These are phyloP conservation scores for Cuculus canorus DNA, from an alignment of 2,797 vertebrate genomes.

Conservation along the genomic window DNA sequence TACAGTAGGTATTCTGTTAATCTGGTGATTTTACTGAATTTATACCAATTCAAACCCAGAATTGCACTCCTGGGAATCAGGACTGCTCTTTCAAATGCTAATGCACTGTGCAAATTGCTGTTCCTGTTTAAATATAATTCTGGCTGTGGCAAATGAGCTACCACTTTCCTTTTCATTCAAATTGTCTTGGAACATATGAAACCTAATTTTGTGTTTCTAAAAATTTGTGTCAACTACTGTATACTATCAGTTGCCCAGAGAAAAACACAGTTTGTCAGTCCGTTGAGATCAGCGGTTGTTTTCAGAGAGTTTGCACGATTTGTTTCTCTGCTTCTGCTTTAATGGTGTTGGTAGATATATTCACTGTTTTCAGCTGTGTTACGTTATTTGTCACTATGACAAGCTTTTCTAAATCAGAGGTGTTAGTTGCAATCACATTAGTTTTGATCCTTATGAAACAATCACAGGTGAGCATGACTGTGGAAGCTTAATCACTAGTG, in stretches of 20 bases:
- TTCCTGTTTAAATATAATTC: constrained; percentile 64
- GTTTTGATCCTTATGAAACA: constrained; percentile 29
- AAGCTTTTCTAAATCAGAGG: constrained; percentile 2
- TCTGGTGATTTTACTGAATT: constrained; percentile 49
- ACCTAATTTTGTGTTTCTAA: constrained; percentile 16
- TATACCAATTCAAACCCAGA: constrained; percentile 4
- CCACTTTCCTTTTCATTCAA: constrained; percentile 57
- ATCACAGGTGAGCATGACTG: constrained; percentile 1
- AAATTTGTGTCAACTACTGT: constrained; percentile 28
- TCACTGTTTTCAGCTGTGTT: background rate
- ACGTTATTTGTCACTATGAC: constrained; percentile 1
- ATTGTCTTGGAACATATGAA: constrained; percentile 35
- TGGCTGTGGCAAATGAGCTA: constrained; percentile 54
- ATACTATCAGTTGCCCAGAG: constrained; percentile 6
- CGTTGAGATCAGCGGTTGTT: constrained; percentile 43
- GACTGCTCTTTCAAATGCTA: constrained; percentile 51
- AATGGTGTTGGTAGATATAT: constrained; percentile 7
- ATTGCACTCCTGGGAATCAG: constrained; percentile 24
- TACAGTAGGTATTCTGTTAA: constrained; percentile 24
- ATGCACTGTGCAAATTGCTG: constrained; percentile 41
- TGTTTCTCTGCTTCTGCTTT: constrained; percentile 6
- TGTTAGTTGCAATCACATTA: constrained; percentile 14
- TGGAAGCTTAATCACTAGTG: constrained; percentile 18
- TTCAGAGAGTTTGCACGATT: constrained; percentile 13
- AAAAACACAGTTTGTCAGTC: background rate